Base-by-base conservation (phyloP, 2,888 invertebrate genomes). In the Dorcus hopei region DNA sequence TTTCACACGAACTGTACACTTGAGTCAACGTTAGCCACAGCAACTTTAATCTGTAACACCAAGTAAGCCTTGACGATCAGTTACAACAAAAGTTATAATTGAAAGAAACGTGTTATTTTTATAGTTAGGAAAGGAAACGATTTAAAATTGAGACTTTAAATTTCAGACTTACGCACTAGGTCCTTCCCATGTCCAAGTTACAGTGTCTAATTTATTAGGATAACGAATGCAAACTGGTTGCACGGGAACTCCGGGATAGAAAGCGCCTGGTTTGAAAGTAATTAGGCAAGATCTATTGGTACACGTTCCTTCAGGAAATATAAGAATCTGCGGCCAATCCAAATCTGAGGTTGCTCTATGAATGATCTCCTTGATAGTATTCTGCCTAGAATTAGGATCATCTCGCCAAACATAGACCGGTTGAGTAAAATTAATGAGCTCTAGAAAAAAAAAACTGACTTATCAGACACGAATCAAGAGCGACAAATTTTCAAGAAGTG, bases 251-350 rank as follows among this genome's bases (percentile, higher is more conserved):
- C 96, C 96, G 0, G 96, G 95, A 79, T 93, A 93, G 80, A 97
- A 97, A 9, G 95, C 97, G 42, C 97, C 96, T 2, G 90, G 88
- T 76, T 93, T 93, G 79, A 93, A 94, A 40, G 92, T 91, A 68
- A 93, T 92, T 68, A 97, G 81, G 73, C 94, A 94, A 0, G 90
- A 89, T 26, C 96, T 86, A 80, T 97, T 97, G 38, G 97, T 95
- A 78, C 96, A 97, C 0, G 97, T 97, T 49, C 97, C 97, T 78
- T 97, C 97, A 0, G 97, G 95, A 79, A 97, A 97, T 71, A 97
- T 95, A 60, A 95, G 84, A 52, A 97, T 88, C 84, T 94, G 94
- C 0, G 95, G 95, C 95, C 96, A 97, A 70, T 91, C 86, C 64
- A 90, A 86, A 53, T 87, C 85, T 0, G 93, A 93, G 5, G 88